Percentiles rank a stretch among this genome's conserved stretches.
Conservation (phyloP, 1,140 invertebrate genomes). For the Fopius arisanus region DNA sequence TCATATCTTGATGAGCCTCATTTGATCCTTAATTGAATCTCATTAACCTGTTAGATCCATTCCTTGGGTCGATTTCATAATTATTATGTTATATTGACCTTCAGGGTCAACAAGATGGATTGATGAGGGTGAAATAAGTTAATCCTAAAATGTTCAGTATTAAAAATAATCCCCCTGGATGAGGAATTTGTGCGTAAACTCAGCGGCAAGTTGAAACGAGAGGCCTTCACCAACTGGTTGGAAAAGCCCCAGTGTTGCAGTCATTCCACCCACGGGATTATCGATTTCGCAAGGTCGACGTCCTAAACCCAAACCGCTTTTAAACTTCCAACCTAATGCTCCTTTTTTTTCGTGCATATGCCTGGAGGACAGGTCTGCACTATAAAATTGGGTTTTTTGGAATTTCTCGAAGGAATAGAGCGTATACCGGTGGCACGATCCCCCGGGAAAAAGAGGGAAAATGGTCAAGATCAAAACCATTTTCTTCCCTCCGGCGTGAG, state of each 20-base stretch:
- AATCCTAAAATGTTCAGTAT: too few species aligned
- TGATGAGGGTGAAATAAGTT: too few species aligned
- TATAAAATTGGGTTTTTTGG: background rate
- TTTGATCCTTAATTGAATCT: too few species aligned
- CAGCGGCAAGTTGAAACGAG: slow-evolving; percentile 11
- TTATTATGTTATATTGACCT: too few species aligned
- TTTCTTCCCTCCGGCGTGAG: background rate
- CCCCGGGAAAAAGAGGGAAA: background rate
- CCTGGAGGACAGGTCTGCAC: background rate
- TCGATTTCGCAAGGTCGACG: slow-evolving; percentile 17
- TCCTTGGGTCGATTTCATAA: too few species aligned
- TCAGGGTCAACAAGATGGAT: too few species aligned
- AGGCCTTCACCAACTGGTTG: background rate
- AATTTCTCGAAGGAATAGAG: background rate
- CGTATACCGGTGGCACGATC: background rate
- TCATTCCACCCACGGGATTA: slow-evolving; percentile 5
- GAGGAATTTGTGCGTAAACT: background rate
- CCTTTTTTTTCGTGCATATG: slow-evolving; percentile 4
- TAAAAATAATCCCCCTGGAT: background rate
- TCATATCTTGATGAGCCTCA: too few species aligned
- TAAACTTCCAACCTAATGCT: background rate
- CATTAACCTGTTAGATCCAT: too few species aligned
- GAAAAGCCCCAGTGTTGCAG: background rate
- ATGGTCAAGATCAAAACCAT: slow-evolving; percentile 4
- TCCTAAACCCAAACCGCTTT: background rate